Evolutionary conservation across 1,140 invertebrate genomes (phyloP), one percentile per base, ranked within the genome.

Genomic region (Zaprionus vittiger): DNA sequence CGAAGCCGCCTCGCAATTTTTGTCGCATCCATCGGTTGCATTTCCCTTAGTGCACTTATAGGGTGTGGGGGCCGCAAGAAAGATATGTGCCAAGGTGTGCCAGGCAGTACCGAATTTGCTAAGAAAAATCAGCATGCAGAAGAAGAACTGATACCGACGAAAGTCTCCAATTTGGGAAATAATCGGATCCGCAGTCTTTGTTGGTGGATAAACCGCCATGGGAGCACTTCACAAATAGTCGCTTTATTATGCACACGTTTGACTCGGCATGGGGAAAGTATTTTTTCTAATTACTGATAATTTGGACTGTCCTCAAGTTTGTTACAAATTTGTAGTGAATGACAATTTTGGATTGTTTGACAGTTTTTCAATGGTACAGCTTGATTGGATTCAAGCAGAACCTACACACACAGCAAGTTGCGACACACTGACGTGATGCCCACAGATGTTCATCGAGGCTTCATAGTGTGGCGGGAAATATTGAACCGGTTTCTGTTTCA

Each of bases 91-190:
- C 11, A 94, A 71, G 7, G 83, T 95, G 85, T 96, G 96, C 95
- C 95, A 96, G 0, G 95, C 95, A 1, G 96, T 95, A 2, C 95
- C 95, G 81, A 96, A 96, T 82, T 96, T 96, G 14, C 95, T 94
- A 2, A 96, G 84, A 26, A 96, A 95, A 15, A 96, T 64, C 0
- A 95, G 93, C 15, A 94, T 91, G 71, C 95, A 96, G 20, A 96
- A 94, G 91, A 94, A 93, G 52, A 96, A 93, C 87, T 97, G 96
- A 95, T 96, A 97, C 79, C 94, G 94, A 5, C 96, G 95, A 24
- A 96, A 95, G 44, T 94, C 94, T 0, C 96, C 96, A 31, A 96
- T 96, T 14, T 80, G 79, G 0, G 86, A 82, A 6, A 90, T 77
- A 2, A 90, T 90, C 1, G 82, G 81, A 70, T 90, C 85, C 0